Base-by-base conservation (phyloP, 2,888 invertebrate genomes). In the Cerastis rubricosa region DNA sequence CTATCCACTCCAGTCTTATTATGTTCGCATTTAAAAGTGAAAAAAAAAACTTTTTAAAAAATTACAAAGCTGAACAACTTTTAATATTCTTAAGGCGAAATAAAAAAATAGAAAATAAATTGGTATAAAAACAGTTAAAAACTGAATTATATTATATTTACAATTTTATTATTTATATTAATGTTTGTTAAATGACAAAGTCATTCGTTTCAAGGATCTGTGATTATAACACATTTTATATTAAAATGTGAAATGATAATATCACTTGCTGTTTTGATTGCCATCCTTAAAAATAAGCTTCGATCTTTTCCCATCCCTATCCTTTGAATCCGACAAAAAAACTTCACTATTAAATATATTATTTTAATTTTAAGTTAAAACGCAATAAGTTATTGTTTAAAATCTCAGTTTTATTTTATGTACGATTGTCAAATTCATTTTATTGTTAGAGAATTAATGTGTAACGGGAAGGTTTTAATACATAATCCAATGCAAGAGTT, bases 221-320 rank as follows among this genome's bases (percentile, higher is more conserved):
- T 96, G 95, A 96, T 95, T 89, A 88, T 87, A 74, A 91, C 95
- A 93, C 96, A 95, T 96, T 96, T 96, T 96, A 95, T 94, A 96
- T 96, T 96, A 96, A 96, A 96, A 96, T 96, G 96, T 96, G 95
- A 88, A 85, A 74, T 85, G 89, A 90, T 87, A 88, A 87, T 63
- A 86, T 89, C 89, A 85, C 84, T 88, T 88, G 94, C 91, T 91
- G 93, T 95, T 94, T 95, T 95, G 90, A 93, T 95, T 95, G 90
- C 74, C 80, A 88, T 79, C 91, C 90, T 87, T 51, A 81, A 72
- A 78, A 78, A 71, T 82, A 82, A 74, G 68, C 45, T 45, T 74
- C 35, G 14, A 54, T 57, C 25, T 68, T 45, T 63, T 51, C 84
- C 82, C 70, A 78, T 57, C 64, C 77, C 61, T 43, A 57, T 81